Base-by-base conservation (phyloP, 1,140 invertebrate genomes). In the Chironomus tepperi region DNA sequence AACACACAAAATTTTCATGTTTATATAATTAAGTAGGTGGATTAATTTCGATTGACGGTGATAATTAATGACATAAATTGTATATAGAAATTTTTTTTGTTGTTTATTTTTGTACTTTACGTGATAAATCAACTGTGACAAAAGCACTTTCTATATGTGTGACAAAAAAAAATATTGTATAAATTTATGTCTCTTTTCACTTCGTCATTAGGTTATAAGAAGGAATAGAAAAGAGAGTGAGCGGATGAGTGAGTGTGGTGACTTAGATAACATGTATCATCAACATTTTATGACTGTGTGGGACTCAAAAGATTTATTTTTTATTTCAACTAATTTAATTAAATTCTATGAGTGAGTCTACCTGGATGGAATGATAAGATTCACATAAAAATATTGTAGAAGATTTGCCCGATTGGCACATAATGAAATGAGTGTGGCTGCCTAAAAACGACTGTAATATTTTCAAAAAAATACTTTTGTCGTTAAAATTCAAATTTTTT, bases 11-110 rank as follows among this genome's bases (percentile, higher is more conserved):
- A 34, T 34, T 34, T 34, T 34, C 24, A 34, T 34, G 24, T 34
- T 34, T 34, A 34, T 34, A 16, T 70, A 70, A 70, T 70, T 70
- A 70, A 70, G 65, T 70, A 70, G 65, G 65, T 70, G 65, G 65
- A 70, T 70, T 70, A 70, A 16, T 70, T 70, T 70, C 65, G 65
- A 70, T 70, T 70, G 65, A 18, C 19, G 18, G 9, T 70, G 65
- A 18, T 70, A 70, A 70, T 70, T 70, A 70, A 70, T 70, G 65
- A 70, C 65, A 70, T 19, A 21, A n/a, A 70, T 9, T 18, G 7
- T 70, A 19, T 16, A 70, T n/a, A n/a, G n/a, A 57, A 57, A 57
- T 2, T 57, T 57, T 70, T 57, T 15, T n/a, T n/a, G 12, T 57
- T 57, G 47, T 57, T 57, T 57, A n/a, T 12, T 57, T 47, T n/a